Base-by-base conservation (phyloP, 2,888 invertebrate species). In the Drosophila yooni region DNA sequence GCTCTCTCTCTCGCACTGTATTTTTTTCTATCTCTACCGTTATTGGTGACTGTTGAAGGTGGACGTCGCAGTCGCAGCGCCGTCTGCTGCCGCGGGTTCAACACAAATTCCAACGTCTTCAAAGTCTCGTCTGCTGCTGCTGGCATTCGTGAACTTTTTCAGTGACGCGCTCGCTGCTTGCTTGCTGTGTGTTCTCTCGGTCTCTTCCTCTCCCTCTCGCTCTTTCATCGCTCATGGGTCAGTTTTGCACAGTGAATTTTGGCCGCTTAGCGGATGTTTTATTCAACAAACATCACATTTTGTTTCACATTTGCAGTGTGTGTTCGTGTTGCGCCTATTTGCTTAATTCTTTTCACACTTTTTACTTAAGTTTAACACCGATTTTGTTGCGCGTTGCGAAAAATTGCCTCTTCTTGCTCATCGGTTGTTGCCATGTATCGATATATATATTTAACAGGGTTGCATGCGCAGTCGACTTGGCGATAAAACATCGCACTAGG, bases 61-160 rank as follows among this genome's bases (percentile, higher is more conserved):
- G 66, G 69, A 57, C 56, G 78, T 75, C 73, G 73, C 81, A 57
- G 79, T 79, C 75, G 71, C 68, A 59, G 74, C 69, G 81, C 70
- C 76, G 74, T 71, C 67, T 76, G 65, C 76, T 66, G 77, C 77
- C 66, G 76, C 89, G 70, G 81, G 83, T 81, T 81, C 80, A 79
- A 79, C 87, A 79, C 80, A 87, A 89, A 90, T 90, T 91, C 90
- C 91, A 91, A 86, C 84, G 90, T 91, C 86, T 89, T 89, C 75
- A 77, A 83, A 76, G 81, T 77, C 76, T 76, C 69, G 72, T 70
- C 74, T 74, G 81, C 74, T 80, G 73, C 48, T 66, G 59, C 46
- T 76, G 75, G 79, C 77, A 78, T 75, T 74, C 53, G 72, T 80
- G 81, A 79, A 75, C 80, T 81, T 82, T 79, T 80, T 73, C 70